phyloP scores from a whole-genome alignment of 1,140 invertebrate species.

The Leguminivora glycinivorella region DNA sequence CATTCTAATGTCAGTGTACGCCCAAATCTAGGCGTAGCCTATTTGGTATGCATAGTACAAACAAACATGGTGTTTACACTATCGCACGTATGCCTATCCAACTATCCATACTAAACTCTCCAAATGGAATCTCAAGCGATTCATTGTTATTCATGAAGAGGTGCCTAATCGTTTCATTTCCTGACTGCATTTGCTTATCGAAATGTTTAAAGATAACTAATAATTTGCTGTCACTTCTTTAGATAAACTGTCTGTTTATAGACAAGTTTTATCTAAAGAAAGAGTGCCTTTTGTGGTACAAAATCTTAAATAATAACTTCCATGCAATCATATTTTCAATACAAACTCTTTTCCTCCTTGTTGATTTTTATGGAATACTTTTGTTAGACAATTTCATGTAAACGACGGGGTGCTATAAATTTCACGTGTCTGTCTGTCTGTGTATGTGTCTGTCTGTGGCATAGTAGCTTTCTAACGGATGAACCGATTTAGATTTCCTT shows the following conservation, averaged over 20 bases:
- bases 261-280: background rate
- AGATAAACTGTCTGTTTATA: background rate
- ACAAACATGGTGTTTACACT: background rate
- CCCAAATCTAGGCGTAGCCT: background rate
- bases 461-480: too few relatives aligned
- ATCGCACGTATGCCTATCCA: background rate
- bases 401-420: too few relatives aligned
- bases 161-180: background rate
- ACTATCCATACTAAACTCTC: background rate
- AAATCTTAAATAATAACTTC: too few relatives aligned
- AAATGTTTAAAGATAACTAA: background rate
- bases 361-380: too few relatives aligned
- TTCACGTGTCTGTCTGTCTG: too few relatives aligned
- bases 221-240: background rate
- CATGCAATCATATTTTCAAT: too few relatives aligned
- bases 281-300: too few relatives aligned
- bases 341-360: too few relatives aligned
- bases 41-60: background rate
- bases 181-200: constrained; percentile 1
- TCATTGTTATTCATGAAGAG: background rate
- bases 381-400: too few relatives aligned
- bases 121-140: background rate
- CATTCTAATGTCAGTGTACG: too few relatives aligned
- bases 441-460: too few relatives aligned
- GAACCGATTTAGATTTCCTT: too few relatives aligned